Conservation (phyloP, 2,888 invertebrate species). For the Nematopogon swammerdamellus region DNA sequence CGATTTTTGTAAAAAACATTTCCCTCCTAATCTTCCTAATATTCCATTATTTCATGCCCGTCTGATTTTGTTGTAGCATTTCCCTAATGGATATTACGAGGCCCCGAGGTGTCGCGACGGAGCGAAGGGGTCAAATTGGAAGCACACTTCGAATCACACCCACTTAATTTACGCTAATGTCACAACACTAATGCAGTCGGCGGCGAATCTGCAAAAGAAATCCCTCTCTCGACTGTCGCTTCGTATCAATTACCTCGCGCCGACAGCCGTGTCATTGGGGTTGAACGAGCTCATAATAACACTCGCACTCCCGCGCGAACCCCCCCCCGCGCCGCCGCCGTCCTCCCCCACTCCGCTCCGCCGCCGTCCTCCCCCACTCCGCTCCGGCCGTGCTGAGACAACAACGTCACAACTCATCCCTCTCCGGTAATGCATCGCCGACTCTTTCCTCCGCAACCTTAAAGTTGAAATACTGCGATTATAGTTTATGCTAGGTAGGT, state of each 20-base stretch:
- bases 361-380: no score
- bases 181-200: conserved; percentile 46
- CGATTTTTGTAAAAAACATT: no score
- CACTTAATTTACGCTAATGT: conserved; percentile 50
- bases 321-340: conserved; percentile 10
- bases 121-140: background rate
- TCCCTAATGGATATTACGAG: background rate
- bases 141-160: conserved; percentile 56
- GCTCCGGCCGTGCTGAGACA: no score
- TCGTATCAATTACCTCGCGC: conserved; percentile 56
- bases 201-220: conserved; percentile 39
- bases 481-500: no score
- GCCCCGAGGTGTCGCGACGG: no score
- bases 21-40: no score
- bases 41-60: background rate
- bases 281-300: background rate
- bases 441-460: no score
- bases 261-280: conserved; percentile 36
- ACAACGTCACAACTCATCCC: no score
- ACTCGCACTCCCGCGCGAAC: background rate
- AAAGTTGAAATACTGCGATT: no score
- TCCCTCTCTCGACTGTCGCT: conserved; percentile 48
- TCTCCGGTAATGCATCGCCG: no score
- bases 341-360: conserved; percentile 52
- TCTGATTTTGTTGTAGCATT: background rate